Base-by-base conservation (phyloP, 2,797 vertebrate species). In the Poeciliopsis gracilis region DNA sequence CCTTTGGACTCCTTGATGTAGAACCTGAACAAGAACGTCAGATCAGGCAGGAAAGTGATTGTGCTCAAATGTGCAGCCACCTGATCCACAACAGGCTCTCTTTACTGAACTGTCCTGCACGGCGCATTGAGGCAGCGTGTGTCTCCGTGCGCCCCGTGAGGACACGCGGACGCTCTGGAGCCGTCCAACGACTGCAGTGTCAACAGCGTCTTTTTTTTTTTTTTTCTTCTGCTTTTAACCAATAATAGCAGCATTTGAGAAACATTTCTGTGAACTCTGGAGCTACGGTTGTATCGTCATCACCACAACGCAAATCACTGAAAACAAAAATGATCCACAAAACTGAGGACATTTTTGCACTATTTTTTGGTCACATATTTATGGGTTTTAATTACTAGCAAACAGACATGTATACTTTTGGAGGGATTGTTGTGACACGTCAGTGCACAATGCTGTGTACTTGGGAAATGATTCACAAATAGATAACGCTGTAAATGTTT, bases 1-100 rank as follows among this genome's bases (percentile, higher is more conserved):
- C 97, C 97, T 89, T 96, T 97, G 7, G 98, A 98, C 88, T 98
- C 97, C 93, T 97, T 98, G 84, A 98, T 95, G 94, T 98, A 99
- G 92, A 97, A 99, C 86, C 97, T 98, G 89, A 6, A 86, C 11
- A 41, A 82, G 47, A 84, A 70, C n/a, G 80, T 28, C 66, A 78
- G 45, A 28, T 70, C 66, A 69, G 66, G 23, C 2, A 45, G 38
- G n/a, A 43, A 43, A n/a, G 2, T 25, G 41, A n/a, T 6, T 13
- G 66, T 13, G 20, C 66, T n/a, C 38, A 69, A 12, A 67, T 4
- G 43, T 6, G 66, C 36, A 69, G 25, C 36, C 66, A 69, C 38
- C 23, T 43, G 66, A 23, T 69, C 10, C 66, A 41, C 28, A 33
- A 7, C 57, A 33, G 25, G 25, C 12, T 55, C 25, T n/a, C 53